Evolutionary conservation across 2,888 invertebrate genomes (phyloP).

Genomic region (Alsophila aescularia): DNA sequence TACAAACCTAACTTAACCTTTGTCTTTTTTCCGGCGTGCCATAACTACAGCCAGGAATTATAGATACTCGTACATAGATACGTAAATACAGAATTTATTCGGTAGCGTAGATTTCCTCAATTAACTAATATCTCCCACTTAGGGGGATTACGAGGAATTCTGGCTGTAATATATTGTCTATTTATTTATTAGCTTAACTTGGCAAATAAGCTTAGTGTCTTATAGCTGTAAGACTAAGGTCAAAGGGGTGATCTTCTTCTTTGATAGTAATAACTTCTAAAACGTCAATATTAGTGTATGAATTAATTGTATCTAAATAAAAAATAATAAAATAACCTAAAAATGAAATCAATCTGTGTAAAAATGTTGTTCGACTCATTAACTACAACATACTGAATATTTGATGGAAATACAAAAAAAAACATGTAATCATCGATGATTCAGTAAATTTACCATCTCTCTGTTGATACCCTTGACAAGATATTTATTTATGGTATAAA

Average conservation of each 20-base stretch:
- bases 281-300: too few species aligned
- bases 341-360: too few species aligned
- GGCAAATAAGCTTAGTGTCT: slow-evolving; percentile 2
- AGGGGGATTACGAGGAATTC: slow-evolving; percentile 19
- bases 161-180: slow-evolving; percentile 19
- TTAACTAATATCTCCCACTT: slow-evolving; percentile 25
- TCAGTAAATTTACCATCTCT: too few species aligned
- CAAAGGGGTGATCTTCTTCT: background rate
- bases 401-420: too few species aligned
- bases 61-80: background rate
- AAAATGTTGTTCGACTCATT: too few species aligned
- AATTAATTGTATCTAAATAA: too few species aligned
- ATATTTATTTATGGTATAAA: too few species aligned
- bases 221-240: background rate
- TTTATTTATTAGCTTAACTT: slow-evolving; percentile 16
- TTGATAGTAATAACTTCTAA: background rate
- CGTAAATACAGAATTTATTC: slow-evolving; percentile 18
- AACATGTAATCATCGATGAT: too few species aligned
- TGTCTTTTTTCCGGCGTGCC: background rate
- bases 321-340: too few species aligned
- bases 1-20: background rate
- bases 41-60: background rate
- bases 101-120: slow-evolving; percentile 20
- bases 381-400: too few species aligned
- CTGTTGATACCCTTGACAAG: too few species aligned